phyloP scores from a whole-genome alignment of 2,113 vertebrate genomes.

The Tragulus kanchil region DNA sequence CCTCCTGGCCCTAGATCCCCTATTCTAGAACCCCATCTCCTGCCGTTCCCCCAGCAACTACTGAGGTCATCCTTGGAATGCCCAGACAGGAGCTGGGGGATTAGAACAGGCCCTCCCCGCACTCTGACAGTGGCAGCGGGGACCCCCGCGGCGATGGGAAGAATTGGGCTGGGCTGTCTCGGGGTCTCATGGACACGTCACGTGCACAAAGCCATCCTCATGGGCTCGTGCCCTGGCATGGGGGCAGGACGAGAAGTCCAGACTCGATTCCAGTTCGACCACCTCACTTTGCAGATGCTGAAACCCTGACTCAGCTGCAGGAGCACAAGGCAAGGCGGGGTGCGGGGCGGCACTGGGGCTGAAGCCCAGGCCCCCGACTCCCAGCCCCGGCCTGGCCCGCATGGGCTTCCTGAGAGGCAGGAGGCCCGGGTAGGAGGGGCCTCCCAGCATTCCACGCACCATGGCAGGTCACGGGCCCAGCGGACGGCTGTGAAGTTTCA shows the following conservation, averaged over 20 bases:
- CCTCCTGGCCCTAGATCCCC: not conserved
- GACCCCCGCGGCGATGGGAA: not conserved
- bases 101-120: not conserved
- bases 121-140: not conserved
- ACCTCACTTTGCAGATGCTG: not conserved
- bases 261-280: no score
- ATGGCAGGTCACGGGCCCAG: not conserved
- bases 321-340: not conserved
- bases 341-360: not conserved
- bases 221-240: not conserved
- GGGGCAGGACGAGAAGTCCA: not conserved
- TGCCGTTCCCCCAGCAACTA: conserved; percentile 72
- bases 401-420: not conserved
- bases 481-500: accelerated
- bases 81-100: not conserved
- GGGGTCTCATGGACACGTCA: not conserved
- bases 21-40: conserved; percentile 75
- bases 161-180: not conserved
- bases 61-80: conserved; percentile 61
- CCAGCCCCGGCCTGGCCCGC: not conserved
- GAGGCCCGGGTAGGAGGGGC: not conserved
- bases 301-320: not conserved
- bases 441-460: not conserved
- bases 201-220: accelerated
- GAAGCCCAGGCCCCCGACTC: accelerated